These are phyloP conservation scores for Alfaro cultratus DNA, from an alignment of 2,797 vertebrate species.

Conservation along the genomic window DNA sequence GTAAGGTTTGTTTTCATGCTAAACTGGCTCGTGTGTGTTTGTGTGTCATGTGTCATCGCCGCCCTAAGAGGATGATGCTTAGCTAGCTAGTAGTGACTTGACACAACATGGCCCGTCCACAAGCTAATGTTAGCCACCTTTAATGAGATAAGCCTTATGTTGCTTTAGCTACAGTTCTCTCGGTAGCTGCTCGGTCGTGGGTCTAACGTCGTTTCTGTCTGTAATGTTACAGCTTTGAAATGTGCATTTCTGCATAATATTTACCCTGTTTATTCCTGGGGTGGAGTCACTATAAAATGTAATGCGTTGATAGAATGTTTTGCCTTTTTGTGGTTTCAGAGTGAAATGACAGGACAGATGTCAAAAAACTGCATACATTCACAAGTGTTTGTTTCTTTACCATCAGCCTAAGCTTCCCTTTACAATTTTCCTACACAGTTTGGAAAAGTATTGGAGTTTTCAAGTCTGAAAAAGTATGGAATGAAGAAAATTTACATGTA, in stretches of 20 bases:
- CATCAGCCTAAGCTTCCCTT: conserved; percentile 3
- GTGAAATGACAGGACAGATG: neutral
- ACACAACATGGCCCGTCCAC: conserved; percentile 72
- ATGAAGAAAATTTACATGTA: neutral
- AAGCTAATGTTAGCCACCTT: conserved; percentile 68
- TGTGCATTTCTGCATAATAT: conserved; percentile 1
- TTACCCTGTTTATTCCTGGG: neutral
- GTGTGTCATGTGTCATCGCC: conserved; percentile 27
- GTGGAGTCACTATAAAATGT: conserved; percentile 3
- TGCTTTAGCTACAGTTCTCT: neutral
- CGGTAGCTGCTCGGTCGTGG: neutral
- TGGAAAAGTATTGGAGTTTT: neutral
- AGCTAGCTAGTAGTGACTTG: conserved; percentile 66
- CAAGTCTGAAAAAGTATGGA: neutral
- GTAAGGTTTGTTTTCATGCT: conserved; percentile 40
- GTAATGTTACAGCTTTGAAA: conserved; percentile 11
- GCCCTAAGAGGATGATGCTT: conserved; percentile 34
- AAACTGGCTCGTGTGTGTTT: neutral
- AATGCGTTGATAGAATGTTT: neutral
- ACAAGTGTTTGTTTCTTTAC: neutral
- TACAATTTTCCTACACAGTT: neutral
- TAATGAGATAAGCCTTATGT: conserved; percentile 37
- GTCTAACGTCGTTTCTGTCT: neutral
- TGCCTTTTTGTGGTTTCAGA: neutral
- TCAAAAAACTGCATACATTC: neutral